Percentiles rank a stretch among this genome's conserved stretches.
Conservation (phyloP, 2,888 invertebrate genomes). For the Dendrolimus houi region DNA sequence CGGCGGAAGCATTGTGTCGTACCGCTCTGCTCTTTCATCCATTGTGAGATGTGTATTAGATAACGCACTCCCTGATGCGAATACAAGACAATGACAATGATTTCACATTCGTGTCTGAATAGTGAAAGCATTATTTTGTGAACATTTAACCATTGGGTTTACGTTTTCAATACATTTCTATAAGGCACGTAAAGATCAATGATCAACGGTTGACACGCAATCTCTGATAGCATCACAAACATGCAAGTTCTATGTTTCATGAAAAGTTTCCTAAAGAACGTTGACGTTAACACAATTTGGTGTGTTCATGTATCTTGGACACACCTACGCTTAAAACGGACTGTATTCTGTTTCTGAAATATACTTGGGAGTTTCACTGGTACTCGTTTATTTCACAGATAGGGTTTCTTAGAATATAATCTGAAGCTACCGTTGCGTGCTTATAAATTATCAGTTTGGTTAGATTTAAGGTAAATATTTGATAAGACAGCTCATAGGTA, state of each 20-base stretch:
- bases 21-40: constrained; percentile 40
- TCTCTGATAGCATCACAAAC: constrained; percentile 49
- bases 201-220: constrained; percentile 42
- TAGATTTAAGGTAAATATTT: constrained; percentile 35
- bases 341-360: too few species aligned
- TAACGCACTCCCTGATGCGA: constrained; percentile 59
- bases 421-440: constrained; percentile 11
- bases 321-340: constrained; percentile 39
- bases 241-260: constrained; percentile 53
- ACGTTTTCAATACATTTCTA: constrained; percentile 26
- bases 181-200: constrained; percentile 43
- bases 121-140: constrained; percentile 40
- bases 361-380: too few species aligned
- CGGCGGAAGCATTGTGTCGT: constrained; percentile 58
- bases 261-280: constrained; percentile 27
- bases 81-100: constrained; percentile 51
- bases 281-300: constrained; percentile 53
- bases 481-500: constrained; percentile 44
- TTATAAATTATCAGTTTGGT: constrained; percentile 33
- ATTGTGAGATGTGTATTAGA: constrained; percentile 61
- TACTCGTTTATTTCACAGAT: too few species aligned
- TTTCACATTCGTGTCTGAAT: constrained; percentile 45
- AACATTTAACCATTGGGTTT: constrained; percentile 10
- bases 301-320: constrained; percentile 36
- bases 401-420: background rate